phyloP scores from a whole-genome alignment of 2,797 vertebrate species.

The Cossypha heuglini region DNA sequence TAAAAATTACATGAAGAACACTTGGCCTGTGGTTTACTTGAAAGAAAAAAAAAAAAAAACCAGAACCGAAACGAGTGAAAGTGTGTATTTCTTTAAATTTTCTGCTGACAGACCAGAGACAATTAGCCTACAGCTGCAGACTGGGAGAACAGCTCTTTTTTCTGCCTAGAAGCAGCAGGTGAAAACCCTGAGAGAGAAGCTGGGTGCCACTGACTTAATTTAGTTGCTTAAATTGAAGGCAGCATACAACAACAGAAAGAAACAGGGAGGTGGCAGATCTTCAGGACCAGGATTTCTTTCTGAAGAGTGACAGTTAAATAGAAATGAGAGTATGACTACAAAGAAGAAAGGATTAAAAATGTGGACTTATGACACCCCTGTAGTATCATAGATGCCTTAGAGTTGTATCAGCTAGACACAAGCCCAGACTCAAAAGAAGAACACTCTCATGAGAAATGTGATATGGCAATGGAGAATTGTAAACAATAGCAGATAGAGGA shows the following conservation, averaged over 20 bases:
- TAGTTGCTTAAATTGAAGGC: constrained; percentile 30
- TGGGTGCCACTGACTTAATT: constrained; percentile 56
- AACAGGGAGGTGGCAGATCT: neutral
- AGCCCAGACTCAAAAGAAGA: neutral
- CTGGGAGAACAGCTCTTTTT: constrained; percentile 22
- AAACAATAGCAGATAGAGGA: neutral
- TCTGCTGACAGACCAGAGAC: constrained; percentile 36
- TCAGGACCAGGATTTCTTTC: constrained; percentile 8
- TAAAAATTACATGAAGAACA: neutral
- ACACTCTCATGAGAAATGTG: neutral
- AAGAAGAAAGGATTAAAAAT: constrained; percentile 4
- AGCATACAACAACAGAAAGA: neutral
- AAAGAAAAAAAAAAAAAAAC: neutral
- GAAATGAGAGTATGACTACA: neutral
- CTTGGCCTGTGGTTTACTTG: neutral
- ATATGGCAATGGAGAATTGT: neutral
- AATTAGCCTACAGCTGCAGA: constrained; percentile 62
- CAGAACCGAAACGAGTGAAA: neutral
- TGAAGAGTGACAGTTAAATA: neutral
- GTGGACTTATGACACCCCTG: neutral
- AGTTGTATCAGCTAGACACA: neutral
- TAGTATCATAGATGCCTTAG: neutral
- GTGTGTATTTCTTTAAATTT: constrained; percentile 55
- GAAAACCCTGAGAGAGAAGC: constrained; percentile 44
- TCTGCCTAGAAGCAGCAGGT: constrained; percentile 45